Evolutionary conservation across 2,797 vertebrate species (phyloP).

Genomic region (Numenius phaeopus): DNA sequence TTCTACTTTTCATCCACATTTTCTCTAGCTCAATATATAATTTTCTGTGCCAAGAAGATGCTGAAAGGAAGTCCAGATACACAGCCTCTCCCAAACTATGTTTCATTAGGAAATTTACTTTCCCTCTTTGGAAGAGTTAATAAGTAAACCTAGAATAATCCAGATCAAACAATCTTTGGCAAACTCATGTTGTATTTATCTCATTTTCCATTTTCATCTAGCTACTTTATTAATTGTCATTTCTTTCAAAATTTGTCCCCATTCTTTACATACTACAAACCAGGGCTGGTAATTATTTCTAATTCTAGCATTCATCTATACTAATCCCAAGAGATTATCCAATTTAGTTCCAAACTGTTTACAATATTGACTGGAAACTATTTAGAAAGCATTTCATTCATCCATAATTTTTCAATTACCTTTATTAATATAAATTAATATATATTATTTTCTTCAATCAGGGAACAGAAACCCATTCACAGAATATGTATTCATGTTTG

Average conservation of each 20-base stretch:
- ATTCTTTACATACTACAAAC: not conserved
- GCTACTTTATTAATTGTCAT: not conserved
- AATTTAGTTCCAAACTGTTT: not conserved
- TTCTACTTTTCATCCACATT: not conserved
- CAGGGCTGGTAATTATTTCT: not conserved
- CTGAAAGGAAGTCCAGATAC: not conserved
- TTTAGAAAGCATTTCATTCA: not conserved
- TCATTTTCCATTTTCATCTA: not conserved
- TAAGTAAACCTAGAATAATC: not conserved
- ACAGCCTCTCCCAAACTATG: not conserved
- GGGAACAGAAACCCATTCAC: not conserved
- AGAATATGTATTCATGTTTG: not conserved
- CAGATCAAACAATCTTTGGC: not conserved
- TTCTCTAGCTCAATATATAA: not conserved
- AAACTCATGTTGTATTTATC: not conserved
- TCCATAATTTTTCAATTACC: not conserved
- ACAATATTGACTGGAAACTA: not conserved
- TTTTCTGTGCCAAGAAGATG: not conserved
- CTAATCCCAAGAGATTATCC: not conserved
- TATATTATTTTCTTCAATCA: not conserved
- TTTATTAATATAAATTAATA: constrained; percentile 12
- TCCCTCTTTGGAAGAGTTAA: not conserved
- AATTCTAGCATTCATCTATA: not conserved
- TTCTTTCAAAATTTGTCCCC: not conserved
- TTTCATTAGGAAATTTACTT: not conserved